phyloP scores from a whole-genome alignment of 2,113 vertebrate species.

The Eolophus roseicapilla region DNA sequence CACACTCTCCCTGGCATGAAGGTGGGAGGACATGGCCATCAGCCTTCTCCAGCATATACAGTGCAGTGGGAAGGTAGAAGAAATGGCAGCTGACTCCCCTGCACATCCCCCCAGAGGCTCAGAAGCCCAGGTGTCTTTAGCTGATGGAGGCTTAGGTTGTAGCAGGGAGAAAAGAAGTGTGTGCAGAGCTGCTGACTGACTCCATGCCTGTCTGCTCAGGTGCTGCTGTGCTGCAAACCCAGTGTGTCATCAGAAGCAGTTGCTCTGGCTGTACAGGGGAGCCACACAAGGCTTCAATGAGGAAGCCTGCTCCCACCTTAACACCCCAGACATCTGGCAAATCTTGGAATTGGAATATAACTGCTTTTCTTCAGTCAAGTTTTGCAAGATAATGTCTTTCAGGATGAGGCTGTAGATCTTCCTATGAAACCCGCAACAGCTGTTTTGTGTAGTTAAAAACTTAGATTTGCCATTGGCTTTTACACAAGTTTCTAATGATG shows the following conservation, averaged over 20 bases:
- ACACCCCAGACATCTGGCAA: background rate
- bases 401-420: background rate
- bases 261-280: background rate
- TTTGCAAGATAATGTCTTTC: background rate
- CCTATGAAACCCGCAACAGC: background rate
- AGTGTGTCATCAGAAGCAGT: background rate
- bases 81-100: background rate
- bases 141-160: background rate
- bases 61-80: background rate
- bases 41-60: background rate
- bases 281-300: background rate
- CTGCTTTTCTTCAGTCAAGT: background rate
- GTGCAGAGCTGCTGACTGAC: background rate
- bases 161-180: background rate
- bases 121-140: background rate
- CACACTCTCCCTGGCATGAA: background rate
- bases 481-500: constrained; percentile 7
- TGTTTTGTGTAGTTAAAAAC: background rate
- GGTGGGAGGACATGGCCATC: background rate
- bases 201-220: rapidly evolving
- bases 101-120: background rate
- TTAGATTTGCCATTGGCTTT: background rate
- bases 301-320: background rate
- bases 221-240: background rate
- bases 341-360: background rate